Evolutionary conservation across 2,797 vertebrate genomes (phyloP), one percentile per base, ranked within the genome.

Genomic region (Limnodromus scolopaceus): DNA sequence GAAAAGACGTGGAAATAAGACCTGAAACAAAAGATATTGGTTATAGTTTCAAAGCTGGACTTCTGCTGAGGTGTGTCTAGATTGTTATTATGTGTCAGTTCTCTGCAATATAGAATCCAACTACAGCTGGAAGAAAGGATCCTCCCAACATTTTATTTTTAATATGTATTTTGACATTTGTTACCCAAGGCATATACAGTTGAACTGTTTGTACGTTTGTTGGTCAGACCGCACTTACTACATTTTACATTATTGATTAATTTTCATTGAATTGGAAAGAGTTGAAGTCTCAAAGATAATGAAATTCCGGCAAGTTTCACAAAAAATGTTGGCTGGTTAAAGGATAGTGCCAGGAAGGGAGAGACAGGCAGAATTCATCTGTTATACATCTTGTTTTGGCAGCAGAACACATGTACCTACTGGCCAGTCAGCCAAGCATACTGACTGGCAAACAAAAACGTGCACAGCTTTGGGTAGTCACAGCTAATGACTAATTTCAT

Each of bases 401-500:
- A 96, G 91, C 70, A 87, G 60, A 95, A 80, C 53, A 84, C 92
- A 87, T 80, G 70, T 89, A 94, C 84, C 88, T 93, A 89, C 45
- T 82, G 93, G 80, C 58, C 92, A 94, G 83, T 84, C 92, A 96
- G 81, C 66, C 77, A 89, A 94, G 70, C 48, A 87, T 55, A 77
- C 84, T 91, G 84, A 87, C 96, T 93, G 78, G 89, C 81, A 96
- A 94, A 84, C 27, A 88, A 69, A 93, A 95, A 92, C 0, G 5
- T 91, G 86, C 92, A 94, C 92, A 96, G 92, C 84, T 95, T 95
- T 96, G 75, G n/a, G 48, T 77, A 95, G 84, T 96, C 92, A 94
- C 93, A 96, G 84, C 84, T 96, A 96, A 95, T 95, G 93, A 96
- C 94, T 96, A 93, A 95, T 92, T 91, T 92, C n/a, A 91, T 96